Evolutionary conservation across 2,797 vertebrate genomes (phyloP).

Genomic region (Ctenopoma kingsleyae): DNA sequence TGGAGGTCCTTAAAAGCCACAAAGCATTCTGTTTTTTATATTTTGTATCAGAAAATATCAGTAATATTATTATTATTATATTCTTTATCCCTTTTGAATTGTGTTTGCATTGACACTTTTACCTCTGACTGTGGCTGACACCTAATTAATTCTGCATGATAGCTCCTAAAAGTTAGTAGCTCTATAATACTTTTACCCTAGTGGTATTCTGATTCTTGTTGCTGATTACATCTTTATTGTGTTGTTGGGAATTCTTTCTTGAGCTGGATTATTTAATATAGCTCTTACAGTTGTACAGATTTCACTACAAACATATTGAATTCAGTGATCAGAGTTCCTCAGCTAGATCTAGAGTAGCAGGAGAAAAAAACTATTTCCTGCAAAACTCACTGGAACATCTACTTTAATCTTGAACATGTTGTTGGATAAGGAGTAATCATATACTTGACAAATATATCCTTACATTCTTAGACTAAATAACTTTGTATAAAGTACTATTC

Average conservation of each 20-base stretch:
- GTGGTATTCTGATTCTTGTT: background rate
- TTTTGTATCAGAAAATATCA: too few relatives aligned
- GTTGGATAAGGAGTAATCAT: background rate
- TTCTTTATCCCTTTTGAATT: constrained; percentile 24
- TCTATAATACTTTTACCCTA: background rate
- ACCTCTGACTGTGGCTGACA: background rate
- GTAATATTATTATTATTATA: background rate
- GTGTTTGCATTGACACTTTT: constrained; percentile 10
- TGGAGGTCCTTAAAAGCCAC: constrained; percentile 20
- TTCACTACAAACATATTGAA: constrained; percentile 9
- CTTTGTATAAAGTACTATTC: background rate
- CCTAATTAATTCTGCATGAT: constrained; percentile 6
- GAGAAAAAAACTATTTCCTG: background rate
- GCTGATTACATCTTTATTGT: constrained; percentile 15
- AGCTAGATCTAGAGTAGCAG: background rate
- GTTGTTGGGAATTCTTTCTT: background rate
- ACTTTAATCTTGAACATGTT: constrained; percentile 1
- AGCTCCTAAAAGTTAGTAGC: constrained; percentile 3
- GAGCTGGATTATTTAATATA: constrained; percentile 2
- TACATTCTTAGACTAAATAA: background rate
- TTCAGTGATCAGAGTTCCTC: background rate
- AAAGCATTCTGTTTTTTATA: constrained; percentile 8
- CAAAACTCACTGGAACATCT: background rate
- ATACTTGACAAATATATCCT: background rate
- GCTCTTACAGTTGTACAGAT: constrained; percentile 2